Conservation (phyloP, 2,888 invertebrate genomes). For the Clitarchus hookeri region DNA sequence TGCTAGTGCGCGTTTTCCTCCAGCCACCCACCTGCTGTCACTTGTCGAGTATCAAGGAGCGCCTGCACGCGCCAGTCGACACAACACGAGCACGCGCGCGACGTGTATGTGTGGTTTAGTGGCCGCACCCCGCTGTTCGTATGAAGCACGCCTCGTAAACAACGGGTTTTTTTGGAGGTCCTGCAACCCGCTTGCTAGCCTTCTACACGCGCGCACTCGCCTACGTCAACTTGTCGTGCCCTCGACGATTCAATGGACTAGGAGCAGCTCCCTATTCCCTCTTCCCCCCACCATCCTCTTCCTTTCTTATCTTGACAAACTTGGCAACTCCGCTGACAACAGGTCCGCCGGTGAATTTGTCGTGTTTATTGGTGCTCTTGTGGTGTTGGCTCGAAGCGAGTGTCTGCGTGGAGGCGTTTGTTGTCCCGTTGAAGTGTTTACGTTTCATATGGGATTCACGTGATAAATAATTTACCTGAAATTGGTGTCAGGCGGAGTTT, state of each 20-base stretch:
- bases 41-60: too few relatives aligned
- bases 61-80: too few relatives aligned
- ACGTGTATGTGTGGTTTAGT: neutral
- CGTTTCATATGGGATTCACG: neutral
- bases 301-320: neutral
- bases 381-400: neutral
- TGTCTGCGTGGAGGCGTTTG: neutral
- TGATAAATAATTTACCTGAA: neutral
- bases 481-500: neutral
- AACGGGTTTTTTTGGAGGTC: neutral
- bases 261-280: neutral
- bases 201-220: neutral
- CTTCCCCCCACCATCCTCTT: too few relatives aligned
- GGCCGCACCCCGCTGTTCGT: neutral
- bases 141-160: neutral
- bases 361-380: too few relatives aligned
- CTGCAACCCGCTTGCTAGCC: neutral
- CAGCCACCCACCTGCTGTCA: too few relatives aligned
- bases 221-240: neutral
- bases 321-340: neutral
- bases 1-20: too few relatives aligned
- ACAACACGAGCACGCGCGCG: too few relatives aligned
- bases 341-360: neutral
- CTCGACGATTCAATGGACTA: neutral
- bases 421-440: neutral